These are phyloP conservation scores for Hirtodrosophila histrioides DNA, from an alignment of 2,888 invertebrate genomes.

Conservation along the genomic window DNA sequence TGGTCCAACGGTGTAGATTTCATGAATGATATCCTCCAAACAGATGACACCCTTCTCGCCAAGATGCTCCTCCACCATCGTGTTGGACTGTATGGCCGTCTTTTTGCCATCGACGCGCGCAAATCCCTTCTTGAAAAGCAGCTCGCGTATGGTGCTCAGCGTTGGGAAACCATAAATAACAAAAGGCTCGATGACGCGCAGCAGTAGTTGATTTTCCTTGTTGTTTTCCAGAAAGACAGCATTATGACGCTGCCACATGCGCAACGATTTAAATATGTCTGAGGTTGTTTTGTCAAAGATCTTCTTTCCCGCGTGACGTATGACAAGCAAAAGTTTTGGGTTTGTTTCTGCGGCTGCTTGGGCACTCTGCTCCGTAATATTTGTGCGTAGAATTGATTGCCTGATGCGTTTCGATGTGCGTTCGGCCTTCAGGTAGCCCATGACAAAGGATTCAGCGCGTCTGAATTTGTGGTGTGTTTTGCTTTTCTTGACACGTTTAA, in stretches of 20 bases:
- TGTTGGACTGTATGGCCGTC: conserved; percentile 83
- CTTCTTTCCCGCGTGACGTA: conserved; percentile 83
- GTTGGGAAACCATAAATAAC: conserved; percentile 83
- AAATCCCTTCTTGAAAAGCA: conserved; percentile 84
- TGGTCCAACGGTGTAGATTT: conserved; percentile 83
- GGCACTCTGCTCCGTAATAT: conserved; percentile 65
- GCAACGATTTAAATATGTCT: conserved; percentile 77
- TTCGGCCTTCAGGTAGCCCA: conserved; percentile 82
- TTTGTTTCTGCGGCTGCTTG: conserved; percentile 70
- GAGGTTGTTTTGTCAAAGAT: conserved; percentile 82
- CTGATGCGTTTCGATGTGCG: conserved; percentile 81
- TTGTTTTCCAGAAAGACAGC: conserved; percentile 82
- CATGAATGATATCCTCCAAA: conserved; percentile 84
- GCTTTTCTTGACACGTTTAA: conserved; percentile 68
- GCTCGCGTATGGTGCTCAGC: conserved; percentile 81
- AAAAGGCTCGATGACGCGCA: conserved; percentile 84
- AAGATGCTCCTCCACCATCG: conserved; percentile 83
- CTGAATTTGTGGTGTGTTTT: conserved; percentile 81
- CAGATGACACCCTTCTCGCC: conserved; percentile 84
- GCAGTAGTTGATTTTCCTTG: conserved; percentile 81
- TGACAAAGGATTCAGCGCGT: conserved; percentile 84
- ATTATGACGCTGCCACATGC: conserved; percentile 77
- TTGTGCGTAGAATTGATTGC: conserved; percentile 73
- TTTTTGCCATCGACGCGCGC: conserved; percentile 81
- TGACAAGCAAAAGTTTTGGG: conserved; percentile 81